Base-by-base conservation (phyloP, 2,113 vertebrate genomes). In the Amia ocellicauda region DNA sequence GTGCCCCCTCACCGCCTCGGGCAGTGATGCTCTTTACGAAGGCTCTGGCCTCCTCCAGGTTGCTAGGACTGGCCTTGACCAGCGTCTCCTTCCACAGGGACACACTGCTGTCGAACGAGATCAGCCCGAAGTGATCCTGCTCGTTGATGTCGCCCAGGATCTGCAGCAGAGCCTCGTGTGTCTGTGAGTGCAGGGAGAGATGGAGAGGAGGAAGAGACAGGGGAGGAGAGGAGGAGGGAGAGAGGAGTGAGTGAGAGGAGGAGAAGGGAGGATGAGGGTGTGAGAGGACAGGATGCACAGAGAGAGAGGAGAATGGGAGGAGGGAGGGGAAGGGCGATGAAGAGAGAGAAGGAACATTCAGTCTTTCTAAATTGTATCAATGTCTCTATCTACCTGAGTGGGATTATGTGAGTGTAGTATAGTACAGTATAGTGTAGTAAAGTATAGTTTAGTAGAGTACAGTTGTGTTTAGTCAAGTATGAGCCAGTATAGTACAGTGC, bases 81-180 rank as follows among this genome's bases (percentile, higher is more conserved):
- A 97, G 83, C 29, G 71, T 72, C 24, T 83, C 74, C 72, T 89
- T 94, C 96, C 95, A 98, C 2, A 62, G 70, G 23, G 50, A 68
- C 67, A 93, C 60, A 0, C 0, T 0, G 17, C 29, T 16, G 54
- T 88, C 80, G 74, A 98, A 98, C 23, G 89, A 80, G 70, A 98
- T 70, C 3, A 98, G 81, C 65, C 92, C 94, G 83, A 98, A 92
- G 77, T 80, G 80, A 70, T 98, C 94, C 0, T 91, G 82, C 49
- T 82, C 74, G 47, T 74, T 73, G 23, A 97, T 66, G 64, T 97
- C 95, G n/a, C 78, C 84, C 69, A 98, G 75, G 73, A 97, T 98
- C 78, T 83, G 91, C 17, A 91, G 51, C 60, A 98, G 78, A 7
- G 96, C 94, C 1, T 72, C 74, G 27, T 79, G 92, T 13, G 95